These are phyloP conservation scores for Pteruthius melanotis DNA, from an alignment of 2,113 vertebrate species.

Conservation along the genomic window DNA sequence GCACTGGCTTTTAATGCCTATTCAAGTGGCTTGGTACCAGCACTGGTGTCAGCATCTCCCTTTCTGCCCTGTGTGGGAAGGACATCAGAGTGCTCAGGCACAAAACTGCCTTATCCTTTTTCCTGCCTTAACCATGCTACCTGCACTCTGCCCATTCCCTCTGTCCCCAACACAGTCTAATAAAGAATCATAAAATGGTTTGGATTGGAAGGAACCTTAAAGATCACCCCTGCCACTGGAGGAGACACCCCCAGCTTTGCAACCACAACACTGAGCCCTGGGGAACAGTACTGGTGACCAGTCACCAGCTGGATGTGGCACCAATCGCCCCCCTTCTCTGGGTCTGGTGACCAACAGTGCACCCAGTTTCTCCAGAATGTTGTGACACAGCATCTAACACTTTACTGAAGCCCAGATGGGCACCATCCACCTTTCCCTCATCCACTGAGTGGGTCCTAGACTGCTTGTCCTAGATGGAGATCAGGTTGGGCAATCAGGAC, in stretches of 20 bases:
- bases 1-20: neutral
- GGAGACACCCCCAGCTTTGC: neutral
- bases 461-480: neutral
- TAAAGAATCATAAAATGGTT: accelerated
- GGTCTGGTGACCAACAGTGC: neutral
- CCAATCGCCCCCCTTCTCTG: neutral
- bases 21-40: neutral
- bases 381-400: neutral
- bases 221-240: no score
- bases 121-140: neutral
- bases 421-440: neutral
- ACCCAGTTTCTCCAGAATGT: neutral
- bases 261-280: neutral
- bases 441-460: no score
- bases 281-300: neutral
- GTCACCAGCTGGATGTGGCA: neutral
- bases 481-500: neutral
- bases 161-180: accelerated
- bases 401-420: neutral
- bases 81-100: neutral
- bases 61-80: neutral
- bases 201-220: neutral
- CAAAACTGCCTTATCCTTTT: neutral
- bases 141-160: neutral
- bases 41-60: neutral